Conservation (phyloP, 2,888 invertebrate genomes). For the Polyommatus icarus region DNA sequence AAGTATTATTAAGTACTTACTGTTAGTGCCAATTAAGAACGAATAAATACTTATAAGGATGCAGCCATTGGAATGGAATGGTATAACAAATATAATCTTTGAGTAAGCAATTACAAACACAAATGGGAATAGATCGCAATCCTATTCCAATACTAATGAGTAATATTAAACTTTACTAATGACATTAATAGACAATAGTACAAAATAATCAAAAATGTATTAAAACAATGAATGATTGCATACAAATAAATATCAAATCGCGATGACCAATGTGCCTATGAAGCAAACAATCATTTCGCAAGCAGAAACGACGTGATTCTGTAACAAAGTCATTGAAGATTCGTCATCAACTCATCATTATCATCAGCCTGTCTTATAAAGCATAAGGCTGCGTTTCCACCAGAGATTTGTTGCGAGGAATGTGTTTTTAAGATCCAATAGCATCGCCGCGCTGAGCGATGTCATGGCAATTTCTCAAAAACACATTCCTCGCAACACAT, state of each 20-base stretch:
- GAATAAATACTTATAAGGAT: not conserved
- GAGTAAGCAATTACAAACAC: not conserved
- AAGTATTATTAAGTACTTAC: not conserved
- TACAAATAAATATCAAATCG: not conserved
- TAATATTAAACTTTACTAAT: too few species aligned
- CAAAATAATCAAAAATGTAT: not conserved
- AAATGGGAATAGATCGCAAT: not conserved
- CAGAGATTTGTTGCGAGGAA: too few species aligned
- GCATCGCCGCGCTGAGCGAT: too few species aligned
- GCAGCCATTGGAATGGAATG: not conserved
- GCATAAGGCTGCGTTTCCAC: too few species aligned
- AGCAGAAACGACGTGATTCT: not conserved
- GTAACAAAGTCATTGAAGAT: conserved; percentile 14
- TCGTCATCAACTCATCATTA: not conserved
- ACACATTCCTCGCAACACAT: too few species aligned
- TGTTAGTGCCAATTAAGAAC: not conserved
- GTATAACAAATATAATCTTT: not conserved
- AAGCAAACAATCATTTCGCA: conserved; percentile 13
- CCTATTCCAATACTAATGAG: too few species aligned
- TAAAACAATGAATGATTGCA: not conserved
- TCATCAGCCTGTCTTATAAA: not conserved
- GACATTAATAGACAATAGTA: not conserved
- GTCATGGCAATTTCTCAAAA: too few species aligned
- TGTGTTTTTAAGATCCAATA: too few species aligned
- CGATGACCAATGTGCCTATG: conserved; percentile 3